Evolutionary conservation across 2,113 vertebrate species (phyloP), one percentile per base, ranked within the genome.

Genomic region (Cairina moschata): DNA sequence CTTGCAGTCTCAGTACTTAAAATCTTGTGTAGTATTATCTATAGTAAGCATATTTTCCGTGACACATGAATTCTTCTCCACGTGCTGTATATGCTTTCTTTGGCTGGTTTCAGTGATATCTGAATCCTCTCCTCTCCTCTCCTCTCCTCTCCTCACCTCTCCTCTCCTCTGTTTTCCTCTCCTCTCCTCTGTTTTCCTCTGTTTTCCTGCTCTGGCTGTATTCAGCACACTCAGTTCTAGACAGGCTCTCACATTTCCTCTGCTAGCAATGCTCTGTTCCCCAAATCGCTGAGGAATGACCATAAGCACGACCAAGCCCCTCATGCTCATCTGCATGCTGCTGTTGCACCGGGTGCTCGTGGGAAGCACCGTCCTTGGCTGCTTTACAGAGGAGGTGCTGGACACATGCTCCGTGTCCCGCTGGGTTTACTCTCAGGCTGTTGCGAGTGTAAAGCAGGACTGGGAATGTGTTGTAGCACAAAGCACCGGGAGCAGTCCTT

Each of bases 401-500:
- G 50, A 25, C 50, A 4, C 23, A 13, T 52, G 50, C 50, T 52
- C 50, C 23, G 23, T 25, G 22, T 52, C 50, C 50, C 7, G 50
- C 50, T 52, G 50, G 50, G 50, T 52, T 52, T 52, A 52, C 23
- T 52, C 50, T 52, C 7, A 7, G 50, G 23, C 50, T 26, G 50
- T 52, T 26, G 50, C 12, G 23, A 56, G 44, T 0, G 0, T 16
- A 17, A 89, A 23, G 42, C 44, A 38, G 62, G 42, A 32, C 29
- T 46, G 38, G 92, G 36, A 80, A 32, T 0, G 2, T 0, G 2
- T 1, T 13, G 36, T 5, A 28, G 58, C 40, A 74, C 60, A 29
- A 11, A 86, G 60, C 65, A 48, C 17, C 17, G 46, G 34, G 28
- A 52, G n/a, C 65, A 75, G 48, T 38, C 8, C 71, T 8, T 26